Evolutionary conservation across 2,113 vertebrate genomes (phyloP).

Genomic region (Octodon degus): DNA sequence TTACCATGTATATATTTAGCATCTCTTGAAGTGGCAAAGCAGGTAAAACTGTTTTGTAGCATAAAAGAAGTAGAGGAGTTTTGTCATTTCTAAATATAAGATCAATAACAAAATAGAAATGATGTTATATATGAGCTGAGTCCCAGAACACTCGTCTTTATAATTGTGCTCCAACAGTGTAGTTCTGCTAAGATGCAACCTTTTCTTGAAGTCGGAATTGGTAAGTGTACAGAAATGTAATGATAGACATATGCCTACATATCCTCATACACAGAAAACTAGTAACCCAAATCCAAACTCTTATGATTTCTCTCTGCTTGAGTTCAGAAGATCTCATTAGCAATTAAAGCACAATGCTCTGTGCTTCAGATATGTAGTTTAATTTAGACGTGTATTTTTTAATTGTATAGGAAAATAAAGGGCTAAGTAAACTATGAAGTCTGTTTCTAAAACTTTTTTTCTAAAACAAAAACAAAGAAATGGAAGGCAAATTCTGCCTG

Average conservation of each 20-base stretch:
- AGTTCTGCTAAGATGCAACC: background rate
- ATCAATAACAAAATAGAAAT: background rate
- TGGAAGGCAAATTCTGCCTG: background rate
- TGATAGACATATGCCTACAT: background rate
- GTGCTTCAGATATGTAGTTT: background rate
- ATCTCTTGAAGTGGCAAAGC: background rate
- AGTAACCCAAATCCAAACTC: background rate
- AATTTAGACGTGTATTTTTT: conserved; percentile 1
- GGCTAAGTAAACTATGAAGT: background rate
- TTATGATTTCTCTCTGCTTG: background rate
- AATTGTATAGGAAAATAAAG: background rate
- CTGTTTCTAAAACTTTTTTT: background rate
- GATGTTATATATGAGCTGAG: background rate
- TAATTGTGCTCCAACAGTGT: background rate
- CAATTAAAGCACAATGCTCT: background rate
- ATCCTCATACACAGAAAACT: conserved; percentile 29
- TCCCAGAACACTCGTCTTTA: background rate
- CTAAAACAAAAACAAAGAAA: background rate
- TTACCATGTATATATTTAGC: background rate
- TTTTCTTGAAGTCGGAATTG: background rate
- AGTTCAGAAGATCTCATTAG: background rate
- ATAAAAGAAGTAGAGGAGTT: background rate
- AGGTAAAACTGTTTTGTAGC: background rate
- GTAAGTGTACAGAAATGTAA: background rate
- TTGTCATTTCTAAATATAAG: background rate